phyloP scores from a whole-genome alignment of 1,140 invertebrate genomes.

The Subanguina moxae region DNA sequence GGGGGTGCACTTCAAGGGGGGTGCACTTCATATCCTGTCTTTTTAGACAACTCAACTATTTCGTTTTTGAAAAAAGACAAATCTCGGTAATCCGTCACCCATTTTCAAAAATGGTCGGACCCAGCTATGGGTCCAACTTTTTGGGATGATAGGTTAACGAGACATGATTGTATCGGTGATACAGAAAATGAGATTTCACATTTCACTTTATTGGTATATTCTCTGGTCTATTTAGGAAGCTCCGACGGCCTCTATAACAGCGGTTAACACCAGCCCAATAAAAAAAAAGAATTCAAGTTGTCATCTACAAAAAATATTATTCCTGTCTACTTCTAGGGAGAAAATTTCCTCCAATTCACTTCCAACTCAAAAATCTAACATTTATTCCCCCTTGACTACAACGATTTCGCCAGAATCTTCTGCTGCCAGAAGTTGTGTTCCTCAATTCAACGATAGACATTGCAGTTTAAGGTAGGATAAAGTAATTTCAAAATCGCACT shows the following conservation, averaged over 20 bases:
- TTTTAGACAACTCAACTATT: no score
- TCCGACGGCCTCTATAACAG: neutral
- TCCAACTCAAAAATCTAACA: no score
- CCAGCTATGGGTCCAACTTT: no score
- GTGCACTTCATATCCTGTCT: no score
- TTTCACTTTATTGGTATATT: neutral
- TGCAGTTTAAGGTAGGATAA: neutral
- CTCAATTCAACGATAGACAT: neutral
- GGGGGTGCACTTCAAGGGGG: no score
- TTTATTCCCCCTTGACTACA: neutral
- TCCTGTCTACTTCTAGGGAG: neutral
- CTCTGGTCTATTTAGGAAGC: neutral
- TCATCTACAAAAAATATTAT: neutral
- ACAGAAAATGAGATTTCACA: no score
- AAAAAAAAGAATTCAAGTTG: conserved; percentile 2
- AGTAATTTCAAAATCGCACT: no score
- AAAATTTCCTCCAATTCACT: neutral
- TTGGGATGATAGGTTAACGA: no score
- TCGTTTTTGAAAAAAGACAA: no score
- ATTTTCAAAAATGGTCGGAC: no score
- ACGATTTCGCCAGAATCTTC: conserved; percentile 7
- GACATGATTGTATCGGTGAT: no score
- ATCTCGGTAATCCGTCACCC: no score
- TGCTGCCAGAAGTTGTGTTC: conserved; percentile 14
- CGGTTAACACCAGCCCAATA: neutral